phyloP scores from a whole-genome alignment of 2,797 vertebrate species.

The Trematomus bernacchii region DNA sequence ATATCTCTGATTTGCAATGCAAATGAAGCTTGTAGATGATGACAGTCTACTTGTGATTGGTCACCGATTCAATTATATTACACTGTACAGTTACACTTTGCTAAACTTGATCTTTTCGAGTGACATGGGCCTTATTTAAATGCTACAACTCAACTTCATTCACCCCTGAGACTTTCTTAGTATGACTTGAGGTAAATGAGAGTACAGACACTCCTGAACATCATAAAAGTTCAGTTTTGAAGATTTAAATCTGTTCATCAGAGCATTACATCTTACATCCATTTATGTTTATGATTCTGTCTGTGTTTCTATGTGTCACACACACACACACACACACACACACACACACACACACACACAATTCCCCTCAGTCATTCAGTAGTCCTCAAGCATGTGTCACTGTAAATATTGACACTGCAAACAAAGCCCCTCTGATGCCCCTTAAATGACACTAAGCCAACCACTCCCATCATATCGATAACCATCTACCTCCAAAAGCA shows the following conservation, averaged over 20 bases:
- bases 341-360: constrained; percentile 23
- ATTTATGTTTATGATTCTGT: constrained; percentile 46
- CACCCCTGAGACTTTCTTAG: not conserved
- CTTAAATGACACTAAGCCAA: constrained; percentile 65
- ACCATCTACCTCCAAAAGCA: constrained; percentile 61
- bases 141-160: not conserved
- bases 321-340: constrained; percentile 14
- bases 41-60: constrained; percentile 50
- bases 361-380: constrained; percentile 56
- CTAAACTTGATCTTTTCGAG: constrained; percentile 41
- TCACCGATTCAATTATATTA: constrained; percentile 47
- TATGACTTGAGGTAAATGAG: not conserved
- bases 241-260: constrained; percentile 47
- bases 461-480: constrained; percentile 66
- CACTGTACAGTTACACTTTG: constrained; percentile 5
- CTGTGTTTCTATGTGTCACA: constrained; percentile 10
- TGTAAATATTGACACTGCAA: constrained; percentile 84
- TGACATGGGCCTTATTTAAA: not conserved
- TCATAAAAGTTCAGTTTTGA: constrained; percentile 16
- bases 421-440: constrained; percentile 71
- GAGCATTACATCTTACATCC: constrained; percentile 48
- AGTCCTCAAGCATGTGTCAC: constrained; percentile 72
- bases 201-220: not conserved
- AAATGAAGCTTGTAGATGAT: constrained; percentile 61
- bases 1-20: constrained; percentile 75